A percentile compares a stretch with the other conserved stretches of the same genome.
Evolutionary conservation across 2,113 vertebrate genomes (phyloP).

Genomic region (Addax nasomaculatus): DNA sequence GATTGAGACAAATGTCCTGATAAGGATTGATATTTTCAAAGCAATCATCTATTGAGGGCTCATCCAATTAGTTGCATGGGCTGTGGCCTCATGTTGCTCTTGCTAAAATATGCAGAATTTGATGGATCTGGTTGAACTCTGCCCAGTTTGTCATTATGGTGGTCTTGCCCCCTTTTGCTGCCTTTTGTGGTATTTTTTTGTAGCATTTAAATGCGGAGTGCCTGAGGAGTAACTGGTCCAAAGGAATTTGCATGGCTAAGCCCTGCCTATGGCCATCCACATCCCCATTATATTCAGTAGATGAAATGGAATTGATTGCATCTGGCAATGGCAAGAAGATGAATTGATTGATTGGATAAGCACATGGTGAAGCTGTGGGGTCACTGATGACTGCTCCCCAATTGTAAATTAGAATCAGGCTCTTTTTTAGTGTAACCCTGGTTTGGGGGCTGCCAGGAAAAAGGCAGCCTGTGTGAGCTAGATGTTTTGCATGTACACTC

Average conservation of each 20-base stretch:
- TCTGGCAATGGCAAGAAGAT: conserved; percentile 64
- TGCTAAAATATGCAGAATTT: conserved; percentile 25
- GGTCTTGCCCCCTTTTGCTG: background rate
- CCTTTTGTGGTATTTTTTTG: conserved; percentile 47
- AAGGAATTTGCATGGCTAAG: conserved; percentile 50
- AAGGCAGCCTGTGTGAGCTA: conserved; percentile 62
- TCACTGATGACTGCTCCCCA: conserved; percentile 53
- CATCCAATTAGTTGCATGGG: conserved; percentile 8
- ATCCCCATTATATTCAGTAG: conserved; percentile 31
- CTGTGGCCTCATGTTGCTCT: background rate
- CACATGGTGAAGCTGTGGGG: conserved; percentile 42
- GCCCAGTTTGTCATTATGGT: background rate
- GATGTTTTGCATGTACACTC: conserved; percentile 57
- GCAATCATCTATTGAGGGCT: background rate
- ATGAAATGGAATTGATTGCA: conserved; percentile 56
- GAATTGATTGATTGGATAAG: conserved; percentile 64
- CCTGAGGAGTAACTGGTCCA: background rate
- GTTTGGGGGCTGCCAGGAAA: conserved; percentile 48
- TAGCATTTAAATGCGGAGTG: background rate
- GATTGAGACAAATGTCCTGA: conserved; percentile 35
- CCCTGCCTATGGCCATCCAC: conserved; percentile 35
- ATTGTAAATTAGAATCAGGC: conserved; percentile 66
- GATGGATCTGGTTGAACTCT: conserved; percentile 31
- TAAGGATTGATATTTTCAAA: conserved; percentile 51
- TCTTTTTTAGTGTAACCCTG: conserved; percentile 66